phyloP scores from a whole-genome alignment of 2,888 invertebrate genomes.

The Chymomyza amoena region DNA sequence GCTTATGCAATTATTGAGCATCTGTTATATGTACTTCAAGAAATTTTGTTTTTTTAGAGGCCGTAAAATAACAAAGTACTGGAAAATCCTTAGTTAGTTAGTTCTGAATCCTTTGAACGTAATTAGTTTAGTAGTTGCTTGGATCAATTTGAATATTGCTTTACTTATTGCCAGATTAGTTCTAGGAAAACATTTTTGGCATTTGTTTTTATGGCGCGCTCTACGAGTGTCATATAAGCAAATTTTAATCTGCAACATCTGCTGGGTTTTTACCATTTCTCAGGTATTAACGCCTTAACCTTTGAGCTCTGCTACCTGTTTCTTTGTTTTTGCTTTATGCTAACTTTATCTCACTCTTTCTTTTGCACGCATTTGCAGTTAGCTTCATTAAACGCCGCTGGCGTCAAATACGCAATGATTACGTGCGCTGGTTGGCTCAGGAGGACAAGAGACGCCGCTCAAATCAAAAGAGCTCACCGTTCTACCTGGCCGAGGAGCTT shows the following conservation, averaged over 20 bases:
- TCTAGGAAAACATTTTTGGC: too few species aligned
- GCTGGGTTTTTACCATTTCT: neutral
- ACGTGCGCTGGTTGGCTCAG: slow-evolving; percentile 43
- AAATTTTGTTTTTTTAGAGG: too few species aligned
- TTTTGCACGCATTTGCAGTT: slow-evolving; percentile 44
- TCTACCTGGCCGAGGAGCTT: slow-evolving; percentile 57
- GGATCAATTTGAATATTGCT: too few species aligned
- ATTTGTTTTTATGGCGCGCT: too few species aligned
- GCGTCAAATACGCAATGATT: slow-evolving; percentile 67
- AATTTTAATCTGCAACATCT: neutral
- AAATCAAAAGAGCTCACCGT: slow-evolving; percentile 39
- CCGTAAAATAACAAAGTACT: too few species aligned
- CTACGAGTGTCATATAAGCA: too few species aligned
- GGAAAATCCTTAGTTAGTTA: too few species aligned
- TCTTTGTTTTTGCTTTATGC: neutral
- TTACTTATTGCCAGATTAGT: too few species aligned
- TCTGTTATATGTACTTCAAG: too few species aligned
- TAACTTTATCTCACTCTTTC: slow-evolving; percentile 20
- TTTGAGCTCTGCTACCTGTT: neutral
- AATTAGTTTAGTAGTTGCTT: too few species aligned
- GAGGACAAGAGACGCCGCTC: slow-evolving; percentile 41
- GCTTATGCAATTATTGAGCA: too few species aligned
- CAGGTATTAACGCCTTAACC: neutral
- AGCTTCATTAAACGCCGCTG: slow-evolving; percentile 68
- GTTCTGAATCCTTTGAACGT: too few species aligned